Percentiles rank a stretch among this genome's conserved stretches.
phyloP scores from a whole-genome alignment of 2,888 invertebrate species.

The Endotricha flammealis region DNA sequence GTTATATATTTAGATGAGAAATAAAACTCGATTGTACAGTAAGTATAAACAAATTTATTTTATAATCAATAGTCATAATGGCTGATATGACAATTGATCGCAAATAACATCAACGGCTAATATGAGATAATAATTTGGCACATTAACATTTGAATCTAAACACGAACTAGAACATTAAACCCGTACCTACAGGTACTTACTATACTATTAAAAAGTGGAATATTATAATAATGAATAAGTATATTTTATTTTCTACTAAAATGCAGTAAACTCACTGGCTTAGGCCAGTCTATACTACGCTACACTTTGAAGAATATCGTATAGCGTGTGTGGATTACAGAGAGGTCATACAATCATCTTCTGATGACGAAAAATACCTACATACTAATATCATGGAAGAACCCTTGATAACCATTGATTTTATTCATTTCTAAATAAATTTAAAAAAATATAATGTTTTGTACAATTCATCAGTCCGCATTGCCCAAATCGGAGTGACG shows the following conservation, averaged over 20 bases:
- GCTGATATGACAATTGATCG: constrained; percentile 72
- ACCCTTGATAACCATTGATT: constrained; percentile 23
- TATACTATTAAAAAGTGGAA: neutral
- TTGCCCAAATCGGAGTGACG: constrained; percentile 73
- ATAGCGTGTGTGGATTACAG: constrained; percentile 33
- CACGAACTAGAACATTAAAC: neutral
- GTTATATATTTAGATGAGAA: constrained; percentile 17
- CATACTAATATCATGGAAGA: constrained; percentile 27
- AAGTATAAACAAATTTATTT: constrained; percentile 65
- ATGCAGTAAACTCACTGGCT: neutral
- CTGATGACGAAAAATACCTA: too few relatives aligned
- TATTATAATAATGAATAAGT: constrained; percentile 9
- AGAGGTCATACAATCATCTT: too few relatives aligned
- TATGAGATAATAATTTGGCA: constrained; percentile 3
- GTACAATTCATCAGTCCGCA: constrained; percentile 71
- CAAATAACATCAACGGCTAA: constrained; percentile 34
- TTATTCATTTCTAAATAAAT: constrained; percentile 12
- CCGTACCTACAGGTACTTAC: neutral
- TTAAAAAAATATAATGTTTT: constrained; percentile 12
- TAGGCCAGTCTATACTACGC: too few relatives aligned
- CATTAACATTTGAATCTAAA: constrained; percentile 9
- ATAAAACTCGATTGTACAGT: constrained; percentile 38
- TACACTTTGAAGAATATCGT: constrained; percentile 18
- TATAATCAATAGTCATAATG: constrained; percentile 72
- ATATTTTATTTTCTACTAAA: neutral